Conservation (phyloP, 2,113 vertebrate species). For the Platycercus adscitus region DNA sequence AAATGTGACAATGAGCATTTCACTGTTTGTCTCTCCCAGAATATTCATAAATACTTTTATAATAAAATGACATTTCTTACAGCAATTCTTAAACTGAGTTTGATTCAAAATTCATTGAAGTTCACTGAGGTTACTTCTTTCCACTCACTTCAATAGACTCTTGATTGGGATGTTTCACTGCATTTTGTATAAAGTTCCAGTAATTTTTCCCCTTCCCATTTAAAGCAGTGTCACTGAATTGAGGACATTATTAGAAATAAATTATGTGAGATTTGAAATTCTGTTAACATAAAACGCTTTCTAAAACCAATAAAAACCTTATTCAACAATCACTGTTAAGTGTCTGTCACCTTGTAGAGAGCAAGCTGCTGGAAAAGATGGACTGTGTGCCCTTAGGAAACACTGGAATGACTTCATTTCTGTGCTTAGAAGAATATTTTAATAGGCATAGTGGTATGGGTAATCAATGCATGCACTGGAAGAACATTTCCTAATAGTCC, state of each 20-base stretch:
- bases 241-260: background rate
- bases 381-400: conserved; percentile 25
- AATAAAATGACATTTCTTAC: background rate
- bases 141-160: background rate
- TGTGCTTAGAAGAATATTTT: conserved; percentile 25
- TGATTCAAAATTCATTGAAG: background rate
- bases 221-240: background rate
- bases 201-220: background rate
- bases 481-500: conserved; percentile 42
- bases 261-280: background rate
- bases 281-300: background rate
- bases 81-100: background rate
- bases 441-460: conserved; percentile 19
- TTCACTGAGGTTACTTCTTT: background rate
- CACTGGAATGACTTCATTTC: conserved; percentile 25
- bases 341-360: background rate
- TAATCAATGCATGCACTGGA: conserved; percentile 54
- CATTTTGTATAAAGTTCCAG: background rate
- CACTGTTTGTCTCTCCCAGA: background rate
- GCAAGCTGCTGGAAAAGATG: background rate
- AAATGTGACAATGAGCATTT: background rate
- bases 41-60: background rate
- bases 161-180: background rate
- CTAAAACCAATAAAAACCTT: background rate
- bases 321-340: background rate